Evolutionary conservation across 2,888 invertebrate genomes (phyloP).

Genomic region (Cenopis cana): DNA sequence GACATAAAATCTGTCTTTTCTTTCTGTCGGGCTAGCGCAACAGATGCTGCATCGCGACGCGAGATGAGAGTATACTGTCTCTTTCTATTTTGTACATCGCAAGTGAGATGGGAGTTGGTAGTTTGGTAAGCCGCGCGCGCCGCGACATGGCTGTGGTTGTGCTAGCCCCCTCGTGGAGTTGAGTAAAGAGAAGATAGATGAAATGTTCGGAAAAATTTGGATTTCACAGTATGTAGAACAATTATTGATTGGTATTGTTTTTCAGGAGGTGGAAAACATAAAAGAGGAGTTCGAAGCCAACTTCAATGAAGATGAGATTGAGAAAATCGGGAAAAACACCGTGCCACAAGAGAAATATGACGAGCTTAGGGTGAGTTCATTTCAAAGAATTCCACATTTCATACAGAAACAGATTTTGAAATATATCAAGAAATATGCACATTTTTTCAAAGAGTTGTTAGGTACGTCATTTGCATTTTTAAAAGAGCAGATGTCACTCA

Average conservation of each 20-base stretch:
- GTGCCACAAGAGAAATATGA: conserved; percentile 70
- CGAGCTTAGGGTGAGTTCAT: conserved; percentile 61
- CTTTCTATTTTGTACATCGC: background rate
- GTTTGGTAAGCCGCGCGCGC: background rate
- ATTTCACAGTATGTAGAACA: background rate
- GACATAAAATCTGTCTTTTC: background rate
- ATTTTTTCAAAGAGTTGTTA: no score
- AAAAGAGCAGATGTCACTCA: background rate
- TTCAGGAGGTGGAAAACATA: conserved; percentile 74
- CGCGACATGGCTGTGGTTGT: background rate
- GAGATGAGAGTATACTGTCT: background rate
- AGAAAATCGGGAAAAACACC: conserved; percentile 60
- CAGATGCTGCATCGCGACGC: background rate
- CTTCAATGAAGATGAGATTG: conserved; percentile 72
- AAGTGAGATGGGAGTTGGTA: background rate
- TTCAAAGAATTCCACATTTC: background rate
- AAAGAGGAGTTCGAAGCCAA: conserved; percentile 68
- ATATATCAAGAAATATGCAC: no score
- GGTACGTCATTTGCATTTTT: no score
- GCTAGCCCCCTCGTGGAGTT: background rate
- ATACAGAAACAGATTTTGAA: no score
- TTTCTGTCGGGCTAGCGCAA: background rate
- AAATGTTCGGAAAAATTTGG: no score
- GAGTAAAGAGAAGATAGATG: background rate
- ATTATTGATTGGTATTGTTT: conserved; percentile 43